Percentiles rank a stretch among this genome's conserved stretches.
Conservation (phyloP, 2,113 vertebrate genomes). For the Thamnophis sirtalis region DNA sequence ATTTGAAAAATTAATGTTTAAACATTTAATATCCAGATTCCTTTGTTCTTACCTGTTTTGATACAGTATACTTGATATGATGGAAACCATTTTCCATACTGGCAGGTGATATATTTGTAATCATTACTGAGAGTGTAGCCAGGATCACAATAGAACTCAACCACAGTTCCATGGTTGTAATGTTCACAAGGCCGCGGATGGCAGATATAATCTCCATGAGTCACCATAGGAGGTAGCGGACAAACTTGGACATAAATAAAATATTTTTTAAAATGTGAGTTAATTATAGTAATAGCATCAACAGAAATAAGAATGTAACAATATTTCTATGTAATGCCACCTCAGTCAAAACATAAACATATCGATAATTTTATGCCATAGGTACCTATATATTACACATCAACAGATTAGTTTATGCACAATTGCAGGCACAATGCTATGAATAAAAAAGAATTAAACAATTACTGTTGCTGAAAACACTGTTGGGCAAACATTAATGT, state of each 20-base stretch:
- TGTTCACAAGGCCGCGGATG: slow-evolving; percentile 82
- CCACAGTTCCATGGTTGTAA: slow-evolving; percentile 82
- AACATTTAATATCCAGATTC: neutral
- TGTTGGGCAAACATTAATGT: neutral
- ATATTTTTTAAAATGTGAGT: slow-evolving; percentile 25
- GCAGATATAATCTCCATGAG: slow-evolving; percentile 83
- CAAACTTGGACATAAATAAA: slow-evolving; percentile 71
- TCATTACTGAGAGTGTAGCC: slow-evolving; percentile 83
- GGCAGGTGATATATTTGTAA: slow-evolving; percentile 88
- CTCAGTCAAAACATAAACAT: neutral
- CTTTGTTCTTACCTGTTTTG: slow-evolving; percentile 69
- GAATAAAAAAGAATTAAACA: neutral
- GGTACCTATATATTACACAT: neutral
- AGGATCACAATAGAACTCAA: slow-evolving; percentile 84
- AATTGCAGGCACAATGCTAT: neutral
- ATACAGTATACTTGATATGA: slow-evolving; percentile 81
- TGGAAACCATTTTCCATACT: slow-evolving; percentile 85
- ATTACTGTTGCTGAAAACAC: neutral
- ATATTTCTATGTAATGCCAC: neutral
- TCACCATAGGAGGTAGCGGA: slow-evolving; percentile 80
- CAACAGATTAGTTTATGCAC: neutral
- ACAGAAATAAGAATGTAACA: rapidly evolving
- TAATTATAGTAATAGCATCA: neutral
- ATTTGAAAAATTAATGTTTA: neutral
- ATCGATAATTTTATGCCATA: neutral